phyloP scores from a whole-genome alignment of 2,888 invertebrate species.

The Drosophila atripex region DNA sequence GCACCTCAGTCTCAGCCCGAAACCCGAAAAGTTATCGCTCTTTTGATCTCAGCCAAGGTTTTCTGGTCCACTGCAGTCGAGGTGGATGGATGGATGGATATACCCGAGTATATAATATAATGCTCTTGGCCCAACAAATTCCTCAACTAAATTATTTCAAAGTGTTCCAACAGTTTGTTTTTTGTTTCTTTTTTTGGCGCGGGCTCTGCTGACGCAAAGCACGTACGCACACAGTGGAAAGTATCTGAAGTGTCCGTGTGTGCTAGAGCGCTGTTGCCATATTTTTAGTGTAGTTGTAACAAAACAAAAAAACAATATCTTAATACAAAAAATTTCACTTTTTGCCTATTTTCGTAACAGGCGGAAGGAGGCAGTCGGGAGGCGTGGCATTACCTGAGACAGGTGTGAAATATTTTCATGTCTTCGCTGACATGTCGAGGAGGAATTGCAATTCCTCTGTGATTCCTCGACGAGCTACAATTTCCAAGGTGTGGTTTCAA shows the following conservation, averaged over 20 bases:
- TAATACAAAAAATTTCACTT: constrained; percentile 67
- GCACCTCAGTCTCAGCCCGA: neutral
- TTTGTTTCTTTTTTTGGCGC: constrained; percentile 46
- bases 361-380: constrained; percentile 18
- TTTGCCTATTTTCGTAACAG: constrained; percentile 57
- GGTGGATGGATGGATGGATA: neutral
- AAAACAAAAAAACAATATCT: constrained; percentile 12
- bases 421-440: constrained; percentile 18
- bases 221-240: constrained; percentile 56
- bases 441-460: constrained; percentile 16
- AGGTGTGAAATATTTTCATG: constrained; percentile 58
- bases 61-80: constrained; percentile 19
- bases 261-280: constrained; percentile 40
- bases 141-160: constrained; percentile 43
- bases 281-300: constrained; percentile 48
- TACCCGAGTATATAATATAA: neutral
- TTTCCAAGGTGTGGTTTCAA: constrained; percentile 6
- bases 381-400: constrained; percentile 40
- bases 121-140: constrained; percentile 24
- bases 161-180: constrained; percentile 3
- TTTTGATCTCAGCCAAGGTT: constrained; percentile 32
- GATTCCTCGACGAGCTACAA: constrained; percentile 11
- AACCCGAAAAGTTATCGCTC: constrained; percentile 9
- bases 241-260: constrained; percentile 11
- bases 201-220: constrained; percentile 64